Conservation (phyloP, 2,797 vertebrate species). For the Cephalopachus bancanus region DNA sequence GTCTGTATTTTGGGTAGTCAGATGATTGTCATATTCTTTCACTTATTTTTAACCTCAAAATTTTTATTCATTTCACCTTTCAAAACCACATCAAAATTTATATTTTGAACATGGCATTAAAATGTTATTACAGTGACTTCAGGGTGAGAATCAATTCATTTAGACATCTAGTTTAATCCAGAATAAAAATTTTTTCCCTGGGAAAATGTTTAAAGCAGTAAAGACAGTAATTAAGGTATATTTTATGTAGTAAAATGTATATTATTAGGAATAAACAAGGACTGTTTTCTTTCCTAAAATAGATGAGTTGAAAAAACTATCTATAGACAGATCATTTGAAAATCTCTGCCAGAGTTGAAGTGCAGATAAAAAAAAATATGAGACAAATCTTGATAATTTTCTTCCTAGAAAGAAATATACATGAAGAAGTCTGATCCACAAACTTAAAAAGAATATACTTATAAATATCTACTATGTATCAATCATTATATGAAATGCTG, state of each 20-base stretch:
- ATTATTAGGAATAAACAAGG: slow-evolving; percentile 60
- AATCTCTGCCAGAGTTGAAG: slow-evolving; percentile 19
- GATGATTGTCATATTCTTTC: slow-evolving; percentile 58
- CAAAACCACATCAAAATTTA: slow-evolving; percentile 76
- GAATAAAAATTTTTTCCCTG: slow-evolving; percentile 25
- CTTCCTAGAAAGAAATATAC: slow-evolving; percentile 29
- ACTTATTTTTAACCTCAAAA: slow-evolving; percentile 69
- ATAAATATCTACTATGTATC: background rate
- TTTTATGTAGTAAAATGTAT: slow-evolving; percentile 53
- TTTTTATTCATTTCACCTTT: slow-evolving; percentile 72
- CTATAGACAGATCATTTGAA: background rate
- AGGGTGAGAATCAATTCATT: slow-evolving; percentile 50
- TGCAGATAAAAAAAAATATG: slow-evolving; percentile 6
- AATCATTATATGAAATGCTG: background rate
- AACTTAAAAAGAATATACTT: background rate
- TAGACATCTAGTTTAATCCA: slow-evolving; percentile 52
- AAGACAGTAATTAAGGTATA: slow-evolving; percentile 52
- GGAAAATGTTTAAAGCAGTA: slow-evolving; percentile 65
- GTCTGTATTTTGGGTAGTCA: slow-evolving; percentile 38
- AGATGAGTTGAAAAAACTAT: slow-evolving; percentile 11
- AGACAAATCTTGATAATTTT: slow-evolving; percentile 20
- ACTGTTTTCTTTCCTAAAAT: slow-evolving; percentile 55
- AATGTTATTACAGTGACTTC: slow-evolving; percentile 69
- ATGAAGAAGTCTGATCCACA: background rate
- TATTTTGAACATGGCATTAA: slow-evolving; percentile 62